Percentiles rank a stretch among this genome's conserved stretches.
phyloP scores from a whole-genome alignment of 1,140 invertebrate species.

The Gryon sp. region DNA sequence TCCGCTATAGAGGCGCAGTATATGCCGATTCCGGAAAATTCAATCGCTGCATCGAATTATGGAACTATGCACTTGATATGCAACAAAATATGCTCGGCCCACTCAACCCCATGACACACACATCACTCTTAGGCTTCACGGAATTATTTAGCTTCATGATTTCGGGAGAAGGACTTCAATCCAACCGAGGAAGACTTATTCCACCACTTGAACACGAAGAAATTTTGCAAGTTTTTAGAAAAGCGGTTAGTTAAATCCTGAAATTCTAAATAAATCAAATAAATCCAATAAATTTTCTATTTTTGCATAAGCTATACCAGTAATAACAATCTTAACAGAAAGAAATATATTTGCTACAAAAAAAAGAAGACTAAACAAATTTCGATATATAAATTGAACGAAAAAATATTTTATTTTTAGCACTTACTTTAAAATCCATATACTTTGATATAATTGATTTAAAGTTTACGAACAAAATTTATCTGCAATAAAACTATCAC shows the following conservation, averaged over 20 bases:
- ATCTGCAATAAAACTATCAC: too few relatives aligned
- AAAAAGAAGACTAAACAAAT: too few relatives aligned
- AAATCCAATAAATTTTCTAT: too few relatives aligned
- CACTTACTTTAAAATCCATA: too few relatives aligned
- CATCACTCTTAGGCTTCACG: conserved; percentile 94
- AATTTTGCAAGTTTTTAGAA: conserved; percentile 89
- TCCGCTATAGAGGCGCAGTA: conserved; percentile 94
- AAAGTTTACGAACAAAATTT: too few relatives aligned
- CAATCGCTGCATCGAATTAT: conserved; percentile 93
- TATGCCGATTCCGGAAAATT: conserved; percentile 97
- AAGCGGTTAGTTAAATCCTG: conserved; percentile 82
- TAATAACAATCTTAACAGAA: too few relatives aligned
- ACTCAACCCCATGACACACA: conserved; percentile 96
- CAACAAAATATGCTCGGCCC: conserved; percentile 95
- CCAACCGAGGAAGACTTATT: conserved; percentile 85
- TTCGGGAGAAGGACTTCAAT: conserved; percentile 85
- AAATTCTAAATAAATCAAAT: conserved; percentile 19
- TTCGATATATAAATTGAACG: too few relatives aligned
- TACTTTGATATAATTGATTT: too few relatives aligned
- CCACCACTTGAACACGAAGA: conserved; percentile 89
- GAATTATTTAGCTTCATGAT: conserved; percentile 98
- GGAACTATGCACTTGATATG: conserved; percentile 98
- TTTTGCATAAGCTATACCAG: too few relatives aligned
- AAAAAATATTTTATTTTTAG: too few relatives aligned
- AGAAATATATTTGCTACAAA: too few relatives aligned